Conservation (phyloP, 2,888 invertebrate genomes). For the Strigamia crassipes region DNA sequence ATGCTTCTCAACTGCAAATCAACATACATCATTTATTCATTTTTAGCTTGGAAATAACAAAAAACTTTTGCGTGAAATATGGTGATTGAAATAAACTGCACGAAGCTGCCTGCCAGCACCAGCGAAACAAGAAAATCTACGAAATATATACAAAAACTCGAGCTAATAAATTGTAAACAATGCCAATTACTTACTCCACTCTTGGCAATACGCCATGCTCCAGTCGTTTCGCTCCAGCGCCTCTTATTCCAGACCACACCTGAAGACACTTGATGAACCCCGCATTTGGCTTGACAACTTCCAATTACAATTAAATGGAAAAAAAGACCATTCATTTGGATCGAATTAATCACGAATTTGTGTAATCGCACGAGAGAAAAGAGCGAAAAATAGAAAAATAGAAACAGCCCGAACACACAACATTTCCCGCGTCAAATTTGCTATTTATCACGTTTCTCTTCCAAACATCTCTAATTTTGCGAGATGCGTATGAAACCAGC, state of each 20-base stretch:
- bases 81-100: background rate
- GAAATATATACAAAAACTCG: background rate
- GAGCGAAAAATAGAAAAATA: background rate
- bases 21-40: background rate
- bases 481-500: too few relatives aligned
- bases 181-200: constrained; percentile 18
- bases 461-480: too few relatives aligned
- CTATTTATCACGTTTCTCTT: too few relatives aligned
- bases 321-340: background rate
- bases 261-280: constrained; percentile 27
- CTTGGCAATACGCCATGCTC: background rate
- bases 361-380: background rate
- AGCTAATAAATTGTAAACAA: constrained; percentile 31
- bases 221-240: constrained; percentile 25
- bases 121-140: background rate
- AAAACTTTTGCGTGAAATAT: background rate
- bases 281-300: constrained; percentile 6
- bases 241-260: constrained; percentile 31
- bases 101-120: background rate
- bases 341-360: background rate
- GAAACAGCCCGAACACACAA: background rate
- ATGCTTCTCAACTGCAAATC: background rate
- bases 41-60: background rate
- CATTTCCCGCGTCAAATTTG: too few relatives aligned
- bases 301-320: background rate